These are phyloP conservation scores for Lymantria monacha DNA, from an alignment of 2,888 invertebrate genomes.

Conservation along the genomic window DNA sequence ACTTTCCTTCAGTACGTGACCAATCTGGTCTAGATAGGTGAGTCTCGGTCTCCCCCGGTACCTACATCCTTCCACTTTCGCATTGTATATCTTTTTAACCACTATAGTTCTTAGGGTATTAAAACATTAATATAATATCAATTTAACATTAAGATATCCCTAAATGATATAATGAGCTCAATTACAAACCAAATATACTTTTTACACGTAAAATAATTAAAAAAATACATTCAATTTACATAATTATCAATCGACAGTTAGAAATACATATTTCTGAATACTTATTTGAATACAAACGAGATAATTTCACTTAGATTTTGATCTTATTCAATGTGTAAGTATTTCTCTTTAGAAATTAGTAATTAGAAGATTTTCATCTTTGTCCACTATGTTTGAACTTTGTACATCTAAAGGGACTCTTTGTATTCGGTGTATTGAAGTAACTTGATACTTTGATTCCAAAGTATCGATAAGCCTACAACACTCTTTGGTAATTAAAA, in stretches of 20 bases:
- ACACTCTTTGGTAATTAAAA: conserved; percentile 52
- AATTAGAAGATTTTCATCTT: conserved; percentile 6
- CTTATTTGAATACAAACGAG: conserved; percentile 22
- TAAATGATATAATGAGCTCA: conserved; percentile 4
- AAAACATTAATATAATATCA: background rate
- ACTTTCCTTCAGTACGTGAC: too few relatives aligned
- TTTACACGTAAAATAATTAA: conserved; percentile 5
- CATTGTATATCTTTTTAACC: too few relatives aligned
- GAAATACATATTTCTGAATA: conserved; percentile 19
- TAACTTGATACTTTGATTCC: conserved; percentile 37
- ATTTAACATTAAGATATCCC: background rate
- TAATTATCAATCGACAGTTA: conserved; percentile 24
- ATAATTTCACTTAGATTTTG: conserved; percentile 17
- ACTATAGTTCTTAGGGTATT: background rate
- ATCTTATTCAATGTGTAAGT: conserved; percentile 15
- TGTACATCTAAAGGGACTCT: conserved; percentile 5
- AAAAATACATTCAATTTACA: conserved; percentile 21
- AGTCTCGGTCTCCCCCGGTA: too few relatives aligned
- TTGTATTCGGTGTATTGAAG: conserved; percentile 15
- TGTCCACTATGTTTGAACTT: conserved; percentile 3
- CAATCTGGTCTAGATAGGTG: too few relatives aligned
- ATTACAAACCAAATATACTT: conserved; percentile 8
- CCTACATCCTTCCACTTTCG: too few relatives aligned
- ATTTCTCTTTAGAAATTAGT: conserved; percentile 1
- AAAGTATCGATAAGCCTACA: conserved; percentile 28